Evolutionary conservation across 2,113 vertebrate species (phyloP).

Genomic region (Amblyopsis rosae): DNA sequence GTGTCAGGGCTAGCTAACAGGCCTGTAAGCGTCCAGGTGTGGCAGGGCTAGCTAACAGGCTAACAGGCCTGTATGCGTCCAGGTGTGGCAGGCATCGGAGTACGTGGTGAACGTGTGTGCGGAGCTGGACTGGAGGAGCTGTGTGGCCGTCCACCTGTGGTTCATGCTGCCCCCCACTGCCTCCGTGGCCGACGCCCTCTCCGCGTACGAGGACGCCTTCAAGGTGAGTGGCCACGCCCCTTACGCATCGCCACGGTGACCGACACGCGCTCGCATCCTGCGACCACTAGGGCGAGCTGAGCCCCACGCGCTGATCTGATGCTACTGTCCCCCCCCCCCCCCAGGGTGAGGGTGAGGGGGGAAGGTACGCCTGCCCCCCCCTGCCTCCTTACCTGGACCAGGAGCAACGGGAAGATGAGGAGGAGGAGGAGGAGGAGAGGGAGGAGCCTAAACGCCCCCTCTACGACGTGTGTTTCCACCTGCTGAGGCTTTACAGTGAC

Average conservation of each 20-base stretch:
- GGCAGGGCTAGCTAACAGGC: too few species aligned
- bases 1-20: too few species aligned
- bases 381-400: constrained; percentile 87
- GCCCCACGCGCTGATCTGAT: background rate
- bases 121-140: constrained; percentile 92
- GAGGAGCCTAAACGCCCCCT: constrained; percentile 70
- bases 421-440: constrained; percentile 65
- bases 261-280: background rate
- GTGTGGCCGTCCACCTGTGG: constrained; percentile 91
- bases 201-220: constrained; percentile 86
- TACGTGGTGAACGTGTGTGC: constrained; percentile 85
- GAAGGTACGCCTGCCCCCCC: constrained; percentile 86
- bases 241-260: background rate
- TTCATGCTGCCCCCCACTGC: constrained; percentile 93
- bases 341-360: constrained; percentile 78
- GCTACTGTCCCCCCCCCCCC: background rate
- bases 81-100: constrained; percentile 92
- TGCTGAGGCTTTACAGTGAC: constrained; percentile 95
- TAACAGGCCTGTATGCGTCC: background rate
- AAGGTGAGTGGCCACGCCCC: constrained; percentile 74
- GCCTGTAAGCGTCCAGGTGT: too few species aligned
- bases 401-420: constrained; percentile 41
- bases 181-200: constrained; percentile 86
- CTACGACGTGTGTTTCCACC: constrained; percentile 91
- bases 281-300: too few species aligned